Evolutionary conservation across 2,888 invertebrate genomes (phyloP).

Genomic region (Pseudoips prasinana): DNA sequence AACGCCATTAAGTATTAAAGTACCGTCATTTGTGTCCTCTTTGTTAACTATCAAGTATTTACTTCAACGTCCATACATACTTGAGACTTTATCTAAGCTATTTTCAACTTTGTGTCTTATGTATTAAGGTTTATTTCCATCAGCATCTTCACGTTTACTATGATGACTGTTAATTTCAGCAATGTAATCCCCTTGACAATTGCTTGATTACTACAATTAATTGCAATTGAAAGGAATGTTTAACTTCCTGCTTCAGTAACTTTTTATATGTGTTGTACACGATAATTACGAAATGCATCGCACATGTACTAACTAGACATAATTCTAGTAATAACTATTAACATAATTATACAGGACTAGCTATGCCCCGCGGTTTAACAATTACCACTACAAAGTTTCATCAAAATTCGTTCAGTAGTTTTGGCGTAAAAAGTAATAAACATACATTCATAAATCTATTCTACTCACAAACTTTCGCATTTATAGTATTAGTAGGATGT

Average conservation of each 20-base stretch:
- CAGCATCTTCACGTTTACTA: conserved; percentile 34
- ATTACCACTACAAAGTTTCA: no score
- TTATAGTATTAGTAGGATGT: no score
- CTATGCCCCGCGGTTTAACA: no score
- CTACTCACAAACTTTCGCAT: no score
- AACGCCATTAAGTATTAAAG: conserved; percentile 55
- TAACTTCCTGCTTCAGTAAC: conserved; percentile 58
- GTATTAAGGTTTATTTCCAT: conserved; percentile 32
- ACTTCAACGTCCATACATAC: conserved; percentile 46
- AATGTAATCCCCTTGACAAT: conserved; percentile 68
- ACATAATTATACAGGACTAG: no score
- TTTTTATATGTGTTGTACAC: no score
- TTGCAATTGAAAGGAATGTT: conserved; percentile 75
- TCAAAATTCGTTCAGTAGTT: no score
- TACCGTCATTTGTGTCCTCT: conserved; percentile 55
- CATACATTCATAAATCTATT: no score
- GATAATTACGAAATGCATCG: no score
- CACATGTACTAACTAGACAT: no score
- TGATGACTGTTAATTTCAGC: conserved; percentile 70
- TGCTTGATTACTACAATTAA: conserved; percentile 79
- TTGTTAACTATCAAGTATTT: conserved; percentile 52
- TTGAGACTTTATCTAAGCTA: conserved; percentile 4
- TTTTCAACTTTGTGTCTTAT: conserved; percentile 35
- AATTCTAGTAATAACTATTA: no score
- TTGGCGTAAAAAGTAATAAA: no score